Percentiles rank a stretch among this genome's conserved stretches.
Conservation (phyloP, 2,113 vertebrate genomes). For the Rhinopithecus roxellana region DNA sequence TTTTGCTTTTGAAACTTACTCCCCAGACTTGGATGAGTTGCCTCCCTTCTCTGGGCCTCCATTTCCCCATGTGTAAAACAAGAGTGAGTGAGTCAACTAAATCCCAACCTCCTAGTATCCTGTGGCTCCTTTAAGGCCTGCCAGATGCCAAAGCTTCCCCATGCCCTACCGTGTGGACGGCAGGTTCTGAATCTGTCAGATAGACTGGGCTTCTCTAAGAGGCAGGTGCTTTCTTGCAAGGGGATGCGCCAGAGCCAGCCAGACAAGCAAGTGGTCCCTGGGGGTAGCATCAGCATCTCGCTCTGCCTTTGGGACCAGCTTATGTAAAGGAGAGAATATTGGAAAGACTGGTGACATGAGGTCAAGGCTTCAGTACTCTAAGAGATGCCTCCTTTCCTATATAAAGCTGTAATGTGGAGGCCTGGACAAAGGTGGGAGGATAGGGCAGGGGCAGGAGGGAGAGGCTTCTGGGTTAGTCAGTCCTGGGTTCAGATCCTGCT, state of each 20-base stretch:
- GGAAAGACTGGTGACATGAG: background rate
- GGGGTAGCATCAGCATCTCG: background rate
- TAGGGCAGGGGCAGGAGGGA: background rate
- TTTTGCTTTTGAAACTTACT: background rate
- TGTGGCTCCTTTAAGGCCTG: background rate
- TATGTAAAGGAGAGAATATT: background rate
- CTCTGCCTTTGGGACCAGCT: background rate
- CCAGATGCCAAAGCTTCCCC: background rate
- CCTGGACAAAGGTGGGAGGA: background rate
- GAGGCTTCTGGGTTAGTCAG: background rate
- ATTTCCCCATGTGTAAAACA: background rate
- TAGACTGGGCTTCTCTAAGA: background rate
- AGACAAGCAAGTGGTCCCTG: background rate
- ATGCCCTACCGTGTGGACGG: background rate
- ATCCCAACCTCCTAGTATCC: background rate
- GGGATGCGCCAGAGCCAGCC: background rate
- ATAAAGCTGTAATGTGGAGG: background rate
- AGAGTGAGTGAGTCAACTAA: background rate
- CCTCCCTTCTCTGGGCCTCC: background rate
- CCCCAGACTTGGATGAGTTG: background rate
- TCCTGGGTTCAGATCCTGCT: background rate
- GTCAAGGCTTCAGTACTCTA: background rate
- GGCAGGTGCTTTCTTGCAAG: conserved; percentile 14
- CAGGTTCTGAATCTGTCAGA: conserved; percentile 32
- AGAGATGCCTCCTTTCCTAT: background rate